Evolutionary conservation across 2,113 vertebrate species (phyloP), one percentile per base, ranked within the genome.

Genomic region (Ailuropoda melanoleuca): DNA sequence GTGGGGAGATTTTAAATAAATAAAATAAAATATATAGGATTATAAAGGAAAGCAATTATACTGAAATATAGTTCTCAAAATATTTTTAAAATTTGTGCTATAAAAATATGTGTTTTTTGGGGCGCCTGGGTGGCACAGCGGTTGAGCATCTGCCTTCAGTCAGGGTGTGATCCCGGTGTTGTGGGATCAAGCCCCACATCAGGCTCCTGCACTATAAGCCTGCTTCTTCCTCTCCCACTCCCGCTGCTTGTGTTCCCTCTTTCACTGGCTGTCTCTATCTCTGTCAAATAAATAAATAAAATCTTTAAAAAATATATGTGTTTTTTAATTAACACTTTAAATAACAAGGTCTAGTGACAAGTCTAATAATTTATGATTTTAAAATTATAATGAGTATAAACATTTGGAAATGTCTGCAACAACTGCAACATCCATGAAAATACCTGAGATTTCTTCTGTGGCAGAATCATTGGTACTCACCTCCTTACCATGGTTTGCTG

Each of bases 21-120:
- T 50, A 88, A 77, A 83, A 83, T 50, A 66, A 58, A 95, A 68
- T 58, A 9, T 26, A 21, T 50, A 37, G 7, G 2, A 56, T 93
- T 80, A 4, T n/a, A 93, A 88, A 94, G 24, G 21, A 84, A 66
- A 78, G 2, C 26, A 64, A 66, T 29, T 78, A 90, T 62, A 75
- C 39, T 90, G 43, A 88, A 90, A 88, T 80, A 53, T 6, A 88
- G 13, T 39, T 77, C 39, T 92, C 64, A 96, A 96, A 80, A 58
- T 53, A 11, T 72, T 93, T 93, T 66, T 50, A 43, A 64, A 62
- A 74, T 29, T 60, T 50, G 29, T 87, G 19, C n/a, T n/a, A 8
- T 13, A 77, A 34, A 68, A 88, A 55, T 46, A 86, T 23, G 9
- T 77, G 55, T 8, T 81, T 91, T n/a, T 53, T 94, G n/a, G n/a